Evolutionary conservation across 2,113 vertebrate genomes (phyloP).

Genomic region (Sterrhoptilus dennistouni): DNA sequence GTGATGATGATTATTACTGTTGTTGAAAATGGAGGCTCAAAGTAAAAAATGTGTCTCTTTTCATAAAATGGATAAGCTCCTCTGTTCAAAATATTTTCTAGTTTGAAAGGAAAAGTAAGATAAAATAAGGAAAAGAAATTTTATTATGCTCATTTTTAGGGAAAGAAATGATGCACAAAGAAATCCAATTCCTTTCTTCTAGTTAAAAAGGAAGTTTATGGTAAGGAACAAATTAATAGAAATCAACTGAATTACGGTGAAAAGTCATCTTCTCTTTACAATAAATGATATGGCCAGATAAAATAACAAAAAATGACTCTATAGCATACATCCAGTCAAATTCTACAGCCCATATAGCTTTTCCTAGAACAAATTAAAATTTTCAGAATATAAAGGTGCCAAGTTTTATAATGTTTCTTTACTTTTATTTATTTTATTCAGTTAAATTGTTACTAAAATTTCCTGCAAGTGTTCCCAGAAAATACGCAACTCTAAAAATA

Average conservation of each 20-base stretch:
- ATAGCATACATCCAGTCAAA: background rate
- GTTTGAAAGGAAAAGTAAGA: background rate
- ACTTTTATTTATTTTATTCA: background rate
- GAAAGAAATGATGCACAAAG: background rate
- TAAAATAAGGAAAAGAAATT: background rate
- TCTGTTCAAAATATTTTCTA: background rate
- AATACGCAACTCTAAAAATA: constrained; percentile 34
- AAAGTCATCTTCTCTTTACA: background rate
- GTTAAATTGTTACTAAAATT: background rate
- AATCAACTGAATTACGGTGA: background rate
- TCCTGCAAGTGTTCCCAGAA: background rate
- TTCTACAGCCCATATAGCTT: background rate
- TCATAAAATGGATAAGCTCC: background rate
- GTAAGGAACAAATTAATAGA: background rate
- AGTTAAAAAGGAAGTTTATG: background rate
- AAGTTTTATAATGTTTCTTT: constrained; percentile 11
- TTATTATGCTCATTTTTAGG: background rate
- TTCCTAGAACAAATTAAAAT: background rate
- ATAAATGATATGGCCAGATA: background rate
- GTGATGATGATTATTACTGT: background rate
- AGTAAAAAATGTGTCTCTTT: background rate
- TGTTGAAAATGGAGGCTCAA: background rate
- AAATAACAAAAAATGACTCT: background rate
- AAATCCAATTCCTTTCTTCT: background rate
- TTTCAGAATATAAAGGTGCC: background rate